Conservation (phyloP, 2,888 invertebrate species). For the Chymomyza caudatula region DNA sequence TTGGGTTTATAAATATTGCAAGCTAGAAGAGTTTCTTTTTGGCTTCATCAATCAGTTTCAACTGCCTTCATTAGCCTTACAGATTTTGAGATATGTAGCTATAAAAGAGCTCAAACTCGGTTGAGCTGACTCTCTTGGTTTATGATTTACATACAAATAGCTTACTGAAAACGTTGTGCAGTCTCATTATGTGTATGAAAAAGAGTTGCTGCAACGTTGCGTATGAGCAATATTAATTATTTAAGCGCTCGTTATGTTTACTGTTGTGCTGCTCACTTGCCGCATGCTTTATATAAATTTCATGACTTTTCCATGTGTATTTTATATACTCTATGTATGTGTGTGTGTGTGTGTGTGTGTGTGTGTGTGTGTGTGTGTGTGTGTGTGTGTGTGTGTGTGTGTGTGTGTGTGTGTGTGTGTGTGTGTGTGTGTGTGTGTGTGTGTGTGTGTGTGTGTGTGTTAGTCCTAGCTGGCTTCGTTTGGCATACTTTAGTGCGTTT, state of each 20-base stretch:
- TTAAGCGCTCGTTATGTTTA: constrained; percentile 62
- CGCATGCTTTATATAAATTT: constrained; percentile 23
- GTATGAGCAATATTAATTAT: constrained; percentile 73
- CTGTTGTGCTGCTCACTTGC: constrained; percentile 42
- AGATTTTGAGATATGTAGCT: constrained; percentile 50
- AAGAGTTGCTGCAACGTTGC: constrained; percentile 42
- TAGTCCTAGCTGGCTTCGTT: constrained; percentile 24
- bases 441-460: neutral
- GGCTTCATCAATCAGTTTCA: constrained; percentile 65
- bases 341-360: neutral
- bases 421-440: neutral
- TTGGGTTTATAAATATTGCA: neutral
- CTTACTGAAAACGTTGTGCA: neutral
- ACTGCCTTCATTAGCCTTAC: constrained; percentile 48
- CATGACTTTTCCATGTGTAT: constrained; percentile 16
- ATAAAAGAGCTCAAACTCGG: neutral
- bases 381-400: neutral
- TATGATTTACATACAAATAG: constrained; percentile 2
- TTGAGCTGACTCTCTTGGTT: neutral
- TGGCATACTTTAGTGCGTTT: constrained; percentile 1
- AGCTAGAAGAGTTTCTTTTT: neutral
- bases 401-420: neutral
- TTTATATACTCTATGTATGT: constrained; percentile 5
- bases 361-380: neutral
- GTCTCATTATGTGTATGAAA: neutral